These are phyloP conservation scores for Eremobia ochroleuca DNA, from an alignment of 2,888 invertebrate genomes.

Conservation along the genomic window DNA sequence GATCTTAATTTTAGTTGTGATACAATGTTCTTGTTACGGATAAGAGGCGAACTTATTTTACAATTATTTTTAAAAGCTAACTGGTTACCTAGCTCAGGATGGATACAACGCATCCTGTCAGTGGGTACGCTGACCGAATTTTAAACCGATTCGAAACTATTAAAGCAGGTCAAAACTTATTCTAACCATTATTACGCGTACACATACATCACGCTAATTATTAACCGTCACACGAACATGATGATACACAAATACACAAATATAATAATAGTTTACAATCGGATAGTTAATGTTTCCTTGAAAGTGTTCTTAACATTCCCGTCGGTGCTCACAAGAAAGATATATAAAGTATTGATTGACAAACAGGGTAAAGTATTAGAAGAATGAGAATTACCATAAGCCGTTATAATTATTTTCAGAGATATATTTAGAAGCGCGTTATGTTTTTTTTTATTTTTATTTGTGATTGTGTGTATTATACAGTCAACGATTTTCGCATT, in stretches of 20 bases:
- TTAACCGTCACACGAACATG: constrained; percentile 8
- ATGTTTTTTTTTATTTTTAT: no score
- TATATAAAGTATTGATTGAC: constrained; percentile 17
- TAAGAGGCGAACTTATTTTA: constrained; percentile 13
- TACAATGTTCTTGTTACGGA: constrained; percentile 29
- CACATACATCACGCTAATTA: constrained; percentile 3
- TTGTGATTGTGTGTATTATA: constrained; percentile 4
- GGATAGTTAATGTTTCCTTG: constrained; percentile 29
- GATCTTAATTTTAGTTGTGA: constrained; percentile 37
- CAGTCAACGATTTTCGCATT: constrained; percentile 25
- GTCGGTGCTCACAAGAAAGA: not conserved
- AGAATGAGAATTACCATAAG: constrained; percentile 5
- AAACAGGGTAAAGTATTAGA: constrained; percentile 48
- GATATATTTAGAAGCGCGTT: constrained; percentile 26
- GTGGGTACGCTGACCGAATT: not conserved
- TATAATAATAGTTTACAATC: constrained; percentile 37
- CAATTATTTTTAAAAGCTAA: constrained; percentile 11
- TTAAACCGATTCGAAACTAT: not conserved
- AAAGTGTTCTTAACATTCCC: constrained; percentile 46
- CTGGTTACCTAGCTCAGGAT: not conserved
- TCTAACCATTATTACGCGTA: not conserved
- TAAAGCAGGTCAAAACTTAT: not conserved
- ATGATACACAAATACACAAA: constrained; percentile 32
- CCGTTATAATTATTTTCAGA: constrained; percentile 19
- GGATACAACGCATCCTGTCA: not conserved